Base-by-base conservation (phyloP, 30 jellyfish, hydroid and myxozoan genomes). In the Sanderia malayensis region DNA sequence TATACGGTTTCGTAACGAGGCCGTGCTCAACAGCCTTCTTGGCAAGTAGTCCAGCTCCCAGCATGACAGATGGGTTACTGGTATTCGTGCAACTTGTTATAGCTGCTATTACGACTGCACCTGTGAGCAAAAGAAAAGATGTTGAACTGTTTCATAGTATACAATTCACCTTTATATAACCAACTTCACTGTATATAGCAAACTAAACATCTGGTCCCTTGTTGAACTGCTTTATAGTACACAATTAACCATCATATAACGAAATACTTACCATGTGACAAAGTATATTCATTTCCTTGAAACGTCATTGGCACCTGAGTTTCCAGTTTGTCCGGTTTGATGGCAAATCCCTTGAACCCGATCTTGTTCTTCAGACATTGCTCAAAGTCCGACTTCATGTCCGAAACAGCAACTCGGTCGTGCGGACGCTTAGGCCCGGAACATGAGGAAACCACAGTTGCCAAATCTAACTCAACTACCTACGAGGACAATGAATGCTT, bases 41-140 rank as follows among this genome's bases (percentile, higher is more conserved):
- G 68, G 98, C 98, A 21, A 92, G 81, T 58, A 92, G 77, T 60
- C 98, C 98, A 17, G 98, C 98, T 45, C 96, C 98, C 25, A 92
- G 92, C 96, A 92, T 92, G 31, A 92, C 98, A 2, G 96, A 84
- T 1, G 98, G 98, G 61, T 85, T 83, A 61, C 96, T 84, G 33
- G 98, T 92, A 63, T 92, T 92, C 15, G 98, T 92, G 58, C 98
- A 92, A 31, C 96, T 84, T 17, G 98, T 83, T 8, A 92, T 79
- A 18, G 98, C 95, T 21, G 98, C 89, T 7, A 92, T 83, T 21
- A 92, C 98, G 28, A 92, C 96, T 17, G 98, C 79, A 22, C 98
- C 98, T n/a, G 44, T 3, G 11, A 70, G 20, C 41, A 25, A 25
- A 4, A 57, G n/a, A n/a, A 19, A 19, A 6, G 6, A n/a, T n/a